Conservation (phyloP, 2,888 invertebrate genomes). For the Anarsia innoxiella region DNA sequence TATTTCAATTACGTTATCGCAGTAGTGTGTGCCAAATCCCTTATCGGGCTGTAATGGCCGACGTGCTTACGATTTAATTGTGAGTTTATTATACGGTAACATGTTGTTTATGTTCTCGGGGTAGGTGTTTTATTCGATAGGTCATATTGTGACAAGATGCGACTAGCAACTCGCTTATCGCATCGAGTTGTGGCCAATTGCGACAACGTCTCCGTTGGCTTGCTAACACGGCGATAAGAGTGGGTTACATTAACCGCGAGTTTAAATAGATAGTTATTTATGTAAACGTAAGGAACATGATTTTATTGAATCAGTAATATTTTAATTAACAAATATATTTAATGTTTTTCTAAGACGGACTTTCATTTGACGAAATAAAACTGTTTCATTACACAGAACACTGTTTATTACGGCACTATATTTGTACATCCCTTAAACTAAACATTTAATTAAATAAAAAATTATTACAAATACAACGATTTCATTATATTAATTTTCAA, state of each 20-base stretch:
- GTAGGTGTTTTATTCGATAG: too few relatives aligned
- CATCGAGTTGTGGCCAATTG: too few relatives aligned
- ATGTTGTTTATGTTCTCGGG: too few relatives aligned
- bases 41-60: conserved; percentile 21
- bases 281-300: conserved; percentile 42
- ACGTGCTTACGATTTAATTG: conserved; percentile 12
- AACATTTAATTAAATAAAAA: conserved; percentile 11
- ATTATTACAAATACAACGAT: conserved; percentile 8
- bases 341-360: conserved; percentile 54
- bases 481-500: conserved; percentile 27
- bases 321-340: conserved; percentile 73
- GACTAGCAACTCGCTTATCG: too few relatives aligned
- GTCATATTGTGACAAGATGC: too few relatives aligned
- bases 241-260: conserved; percentile 27
- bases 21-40: conserved; percentile 47
- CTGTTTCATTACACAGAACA: conserved; percentile 22
- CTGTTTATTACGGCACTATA: conserved; percentile 44
- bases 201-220: conserved; percentile 26
- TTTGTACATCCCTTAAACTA: conserved; percentile 43
- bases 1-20: conserved; percentile 40
- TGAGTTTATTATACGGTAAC: conserved; percentile 1
- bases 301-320: conserved; percentile 73
- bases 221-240: conserved; percentile 25
- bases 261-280: conserved; percentile 24
- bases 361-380: conserved; percentile 21